Conservation (phyloP, 1,140 invertebrate genomes). For the Drosophila biarmipes region DNA sequence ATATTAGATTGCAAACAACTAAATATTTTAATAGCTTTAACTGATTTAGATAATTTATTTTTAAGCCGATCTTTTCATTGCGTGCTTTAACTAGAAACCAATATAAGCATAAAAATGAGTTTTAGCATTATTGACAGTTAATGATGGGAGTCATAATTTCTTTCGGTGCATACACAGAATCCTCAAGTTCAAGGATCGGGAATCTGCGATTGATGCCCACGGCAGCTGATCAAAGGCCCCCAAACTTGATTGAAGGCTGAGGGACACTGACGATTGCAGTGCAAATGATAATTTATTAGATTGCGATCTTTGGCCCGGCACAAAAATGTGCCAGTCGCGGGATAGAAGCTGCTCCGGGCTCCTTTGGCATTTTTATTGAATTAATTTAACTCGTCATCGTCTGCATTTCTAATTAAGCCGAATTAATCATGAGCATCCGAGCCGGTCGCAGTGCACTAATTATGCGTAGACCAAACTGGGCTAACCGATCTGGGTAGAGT, state of each 20-base stretch:
- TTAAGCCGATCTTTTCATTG: too few species aligned
- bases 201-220: conserved; percentile 32
- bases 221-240: conserved; percentile 75
- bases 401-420: conserved; percentile 82
- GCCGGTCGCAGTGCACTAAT: conserved; percentile 56
- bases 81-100: too few species aligned
- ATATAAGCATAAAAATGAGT: too few species aligned
- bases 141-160: not conserved
- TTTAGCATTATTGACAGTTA: not conserved
- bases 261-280: conserved; percentile 77
- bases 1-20: too few species aligned
- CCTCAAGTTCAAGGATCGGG: not conserved
- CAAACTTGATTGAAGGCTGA: conserved; percentile 73
- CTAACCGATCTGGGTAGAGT: conserved; percentile 47
- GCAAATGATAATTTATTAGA: conserved; percentile 83
- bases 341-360: conserved; percentile 25
- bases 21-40: too few species aligned
- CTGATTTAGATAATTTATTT: too few species aligned
- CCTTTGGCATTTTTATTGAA: conserved; percentile 77
- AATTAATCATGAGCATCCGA: conserved; percentile 77
- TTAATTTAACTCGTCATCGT: conserved; percentile 75
- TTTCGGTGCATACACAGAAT: not conserved
- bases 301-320: conserved; percentile 65
- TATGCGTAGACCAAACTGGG: conserved; percentile 70
- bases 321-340: conserved; percentile 49